Evolutionary conservation across 2,888 invertebrate genomes (phyloP), one percentile per base, ranked within the genome.

Genomic region (Protophormia terraenovae): DNA sequence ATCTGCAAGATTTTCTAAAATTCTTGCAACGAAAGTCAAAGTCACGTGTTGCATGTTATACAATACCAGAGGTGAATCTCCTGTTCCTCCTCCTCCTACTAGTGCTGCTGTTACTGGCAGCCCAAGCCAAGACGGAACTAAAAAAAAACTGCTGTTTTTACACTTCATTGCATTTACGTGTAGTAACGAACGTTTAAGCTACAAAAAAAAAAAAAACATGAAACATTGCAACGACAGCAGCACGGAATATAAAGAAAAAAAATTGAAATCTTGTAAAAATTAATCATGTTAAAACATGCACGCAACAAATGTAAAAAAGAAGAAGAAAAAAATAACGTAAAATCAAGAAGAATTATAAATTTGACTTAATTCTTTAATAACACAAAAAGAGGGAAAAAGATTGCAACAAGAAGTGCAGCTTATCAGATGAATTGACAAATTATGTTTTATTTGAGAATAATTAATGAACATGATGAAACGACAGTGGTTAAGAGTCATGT

Each of bases 141-240:
- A 77, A 80, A 86, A 87, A n/a, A n/a, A n/a, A n/a, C n/a, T 87
- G 84, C 87, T 87, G 87, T 84, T 87, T 87, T 87, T 87, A 82
- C 87, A 87, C 84, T 87, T 88, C 87, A 87, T 87, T 88, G 88
- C 87, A 81, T 85, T 87, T 88, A 87, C 87, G 87, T 87, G 87
- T 75, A 75, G 78, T 50, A 69, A 32, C 55, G 53, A 60, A 81
- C 71, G 32, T 60, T 75, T 41, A 41, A 71, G 35, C 14, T n/a
- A n/a, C n/a, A n/a, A n/a, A n/a, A 58, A 72, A 66, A 29, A 53
- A 58, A 27, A 50, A 58, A 71, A 79, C 0, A 32, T 27, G 22
- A 32, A 53, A 66, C 27, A n/a, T 58, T 79, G 71, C 72, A 77
- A 69, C 77, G 66, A 60, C 72, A 78, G 67, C 73, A 84, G 38